Base-by-base conservation (phyloP, 2,888 invertebrate genomes). In the Acanthopleura granulata region DNA sequence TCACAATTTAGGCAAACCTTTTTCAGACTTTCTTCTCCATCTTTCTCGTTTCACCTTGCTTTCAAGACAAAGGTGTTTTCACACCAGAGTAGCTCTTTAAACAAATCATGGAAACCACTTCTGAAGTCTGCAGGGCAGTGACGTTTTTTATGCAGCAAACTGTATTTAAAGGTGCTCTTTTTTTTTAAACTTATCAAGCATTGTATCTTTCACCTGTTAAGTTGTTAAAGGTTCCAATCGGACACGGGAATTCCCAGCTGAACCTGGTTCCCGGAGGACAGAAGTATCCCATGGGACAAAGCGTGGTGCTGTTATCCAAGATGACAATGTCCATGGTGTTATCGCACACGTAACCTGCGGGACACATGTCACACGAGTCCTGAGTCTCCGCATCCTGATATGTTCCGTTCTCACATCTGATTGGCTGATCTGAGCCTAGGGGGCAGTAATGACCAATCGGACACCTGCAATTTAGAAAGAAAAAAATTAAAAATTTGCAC, bases 301-400 rank as follows among this genome's bases (percentile, higher is more conserved):
- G 73, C 0, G 83, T 83, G 49, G 85, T 85, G n/a, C 83, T 79
- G 74, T 85, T 84, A 80, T 88, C 87, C 51, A 89, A 84, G 22
- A 86, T 79, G 11, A 88, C 88, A 62, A 88, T 87, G 40, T 76
- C 75, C 79, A 85, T 80, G 14, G 88, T 89, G 81, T 89, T 89
- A 80, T 89, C 89, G 81, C 89, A 89, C 85, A 85, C 87, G 76
- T 89, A 89, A 15, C 89, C 88, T 0, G 87, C 81, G 9, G 87
- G 87, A 77, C 89, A 89, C 0, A 76, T 74, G 51, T 85, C 85
- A 79, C 89, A 89, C 18, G 75, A 73, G 6, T 79, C 78, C 77
- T 86, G 85, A 9, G 85, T 85, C 29, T 78, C 79, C 73, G 82
- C 77, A 50, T 86, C 86, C 76, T 89, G 89, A 77, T 88, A 88